Conservation (phyloP, 2,113 vertebrate species). For the Cyprinodon variegatus region DNA sequence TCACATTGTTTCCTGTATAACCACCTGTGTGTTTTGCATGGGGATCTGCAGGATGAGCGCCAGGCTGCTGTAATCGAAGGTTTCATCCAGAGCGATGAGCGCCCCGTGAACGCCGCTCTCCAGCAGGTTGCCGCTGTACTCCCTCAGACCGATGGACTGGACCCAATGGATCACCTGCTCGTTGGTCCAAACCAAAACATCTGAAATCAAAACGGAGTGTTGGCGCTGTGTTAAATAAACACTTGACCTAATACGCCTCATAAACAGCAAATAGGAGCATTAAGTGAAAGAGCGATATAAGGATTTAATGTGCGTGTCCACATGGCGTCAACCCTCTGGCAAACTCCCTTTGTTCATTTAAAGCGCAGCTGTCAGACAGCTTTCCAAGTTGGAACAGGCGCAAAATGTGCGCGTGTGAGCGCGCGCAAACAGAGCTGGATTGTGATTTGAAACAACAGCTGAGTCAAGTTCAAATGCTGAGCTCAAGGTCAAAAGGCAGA, state of each 20-base stretch:
- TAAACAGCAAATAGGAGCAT: neutral
- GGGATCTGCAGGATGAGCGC: slow-evolving; percentile 95
- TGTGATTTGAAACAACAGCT: slow-evolving; percentile 76
- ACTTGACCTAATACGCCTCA: neutral
- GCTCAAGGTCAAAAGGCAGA: slow-evolving; percentile 76
- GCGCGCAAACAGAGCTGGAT: slow-evolving; percentile 50
- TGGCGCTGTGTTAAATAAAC: neutral
- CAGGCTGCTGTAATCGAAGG: slow-evolving; percentile 93
- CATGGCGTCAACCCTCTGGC: slow-evolving; percentile 65
- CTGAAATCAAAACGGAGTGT: slow-evolving; percentile 63
- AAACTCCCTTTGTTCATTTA: slow-evolving; percentile 76
- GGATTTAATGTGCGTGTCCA: slow-evolving; percentile 61
- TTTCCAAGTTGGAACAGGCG: slow-evolving; percentile 74
- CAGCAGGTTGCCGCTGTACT: slow-evolving; percentile 88
- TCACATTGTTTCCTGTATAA: neutral
- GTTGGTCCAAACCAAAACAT: slow-evolving; percentile 96
- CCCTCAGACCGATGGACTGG: slow-evolving; percentile 91
- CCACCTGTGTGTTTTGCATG: slow-evolving; percentile 96
- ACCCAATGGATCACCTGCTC: slow-evolving; percentile 97
- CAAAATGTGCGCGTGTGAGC: slow-evolving; percentile 44
- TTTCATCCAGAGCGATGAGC: slow-evolving; percentile 91
- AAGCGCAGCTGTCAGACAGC: slow-evolving; percentile 75
- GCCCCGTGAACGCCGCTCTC: slow-evolving; percentile 94
- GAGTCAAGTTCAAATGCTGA: slow-evolving; percentile 77
- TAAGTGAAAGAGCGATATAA: slow-evolving; percentile 33